These are phyloP conservation scores for Chiloscyllium punctatum DNA, from an alignment of 2,797 vertebrate species.

Conservation along the genomic window DNA sequence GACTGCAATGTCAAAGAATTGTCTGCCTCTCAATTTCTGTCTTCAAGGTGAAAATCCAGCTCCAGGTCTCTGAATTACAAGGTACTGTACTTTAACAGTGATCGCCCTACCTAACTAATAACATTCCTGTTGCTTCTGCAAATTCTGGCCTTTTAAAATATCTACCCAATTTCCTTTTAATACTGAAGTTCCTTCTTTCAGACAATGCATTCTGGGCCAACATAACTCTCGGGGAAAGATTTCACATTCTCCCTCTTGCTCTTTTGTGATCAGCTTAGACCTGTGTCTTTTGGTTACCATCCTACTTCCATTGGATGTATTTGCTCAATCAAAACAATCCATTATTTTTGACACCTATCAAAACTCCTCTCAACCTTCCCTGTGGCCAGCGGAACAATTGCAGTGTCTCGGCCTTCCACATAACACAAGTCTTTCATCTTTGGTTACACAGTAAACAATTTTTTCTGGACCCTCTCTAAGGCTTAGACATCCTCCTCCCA, in stretches of 20 bases:
- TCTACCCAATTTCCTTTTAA: neutral
- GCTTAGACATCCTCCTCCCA: neutral
- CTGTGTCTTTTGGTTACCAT: neutral
- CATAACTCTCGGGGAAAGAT: too few species aligned
- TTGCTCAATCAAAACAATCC: neutral
- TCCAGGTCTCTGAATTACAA: too few species aligned
- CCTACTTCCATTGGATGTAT: neutral
- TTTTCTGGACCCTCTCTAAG: neutral
- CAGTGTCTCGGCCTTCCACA: neutral
- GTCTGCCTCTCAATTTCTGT: too few species aligned
- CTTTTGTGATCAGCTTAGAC: neutral
- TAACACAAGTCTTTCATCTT: neutral
- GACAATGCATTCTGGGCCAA: neutral
- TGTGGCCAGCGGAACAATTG: neutral
- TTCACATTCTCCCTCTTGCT: too few species aligned
- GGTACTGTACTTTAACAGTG: neutral
- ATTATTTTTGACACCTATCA: neutral
- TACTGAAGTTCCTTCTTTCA: neutral
- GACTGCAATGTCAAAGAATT: too few species aligned
- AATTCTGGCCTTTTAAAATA: neutral
- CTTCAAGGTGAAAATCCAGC: too few species aligned
- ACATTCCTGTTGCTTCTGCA: neutral
- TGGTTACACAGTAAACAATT: neutral
- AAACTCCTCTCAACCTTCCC: neutral
- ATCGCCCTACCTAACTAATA: too few species aligned